Percentiles rank a stretch among this genome's conserved stretches.
phyloP scores from a whole-genome alignment of 2,113 vertebrate genomes.

The Melanocharis versteri region DNA sequence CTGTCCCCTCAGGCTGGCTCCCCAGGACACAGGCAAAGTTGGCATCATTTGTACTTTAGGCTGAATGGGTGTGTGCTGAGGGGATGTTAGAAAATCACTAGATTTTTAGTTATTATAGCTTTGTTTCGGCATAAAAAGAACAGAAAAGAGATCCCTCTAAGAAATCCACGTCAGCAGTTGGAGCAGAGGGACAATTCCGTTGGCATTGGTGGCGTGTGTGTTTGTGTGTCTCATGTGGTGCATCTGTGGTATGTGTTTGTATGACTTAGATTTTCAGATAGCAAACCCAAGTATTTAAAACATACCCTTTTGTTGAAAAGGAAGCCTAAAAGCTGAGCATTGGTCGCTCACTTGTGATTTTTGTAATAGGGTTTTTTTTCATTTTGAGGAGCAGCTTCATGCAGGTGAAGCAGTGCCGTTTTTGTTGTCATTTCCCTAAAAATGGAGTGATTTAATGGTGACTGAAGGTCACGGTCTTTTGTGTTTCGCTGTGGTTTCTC shows the following conservation, averaged over 20 bases:
- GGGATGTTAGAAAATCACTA: rapidly evolving
- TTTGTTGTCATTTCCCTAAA: neutral
- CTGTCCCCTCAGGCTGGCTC: neutral
- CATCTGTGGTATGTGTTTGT: rapidly evolving
- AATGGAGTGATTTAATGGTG: neutral
- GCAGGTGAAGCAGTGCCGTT: rapidly evolving
- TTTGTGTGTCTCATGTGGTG: neutral
- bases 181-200: neutral
- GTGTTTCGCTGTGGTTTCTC: neutral
- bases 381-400: neutral
- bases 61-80: neutral
- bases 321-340: neutral
- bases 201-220: neutral
- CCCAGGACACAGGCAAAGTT: neutral
- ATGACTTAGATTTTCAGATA: neutral
- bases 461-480: neutral
- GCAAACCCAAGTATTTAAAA: neutral
- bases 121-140: neutral
- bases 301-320: neutral
- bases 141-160: neutral
- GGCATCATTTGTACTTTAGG: neutral
- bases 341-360: neutral
- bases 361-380: neutral
- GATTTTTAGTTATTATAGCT: neutral
- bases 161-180: neutral